Evolutionary conservation across 2,113 vertebrate species (phyloP).

Genomic region (Chelonoidis abingdonii): DNA sequence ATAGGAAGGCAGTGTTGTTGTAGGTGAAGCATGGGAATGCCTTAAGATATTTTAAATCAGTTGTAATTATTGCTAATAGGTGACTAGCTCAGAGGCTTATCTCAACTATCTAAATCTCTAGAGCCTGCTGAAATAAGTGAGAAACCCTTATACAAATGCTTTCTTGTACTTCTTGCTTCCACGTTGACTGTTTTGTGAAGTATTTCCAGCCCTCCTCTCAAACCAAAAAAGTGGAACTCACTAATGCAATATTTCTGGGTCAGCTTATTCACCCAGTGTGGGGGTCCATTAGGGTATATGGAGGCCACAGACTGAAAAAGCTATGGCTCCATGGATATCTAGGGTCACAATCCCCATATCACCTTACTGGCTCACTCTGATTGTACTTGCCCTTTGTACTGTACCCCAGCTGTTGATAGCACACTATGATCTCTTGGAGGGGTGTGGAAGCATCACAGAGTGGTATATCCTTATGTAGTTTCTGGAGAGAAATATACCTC

Average conservation of each 20-base stretch:
- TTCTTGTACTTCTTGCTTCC: not conserved
- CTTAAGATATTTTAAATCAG: not conserved
- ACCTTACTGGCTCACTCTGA: not conserved
- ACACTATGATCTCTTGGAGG: not conserved
- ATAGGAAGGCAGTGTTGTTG: not conserved
- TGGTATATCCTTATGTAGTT: not conserved
- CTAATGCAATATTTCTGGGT: not conserved
- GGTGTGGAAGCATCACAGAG: not conserved
- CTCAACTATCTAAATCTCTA: not conserved
- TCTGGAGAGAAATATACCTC: not conserved
- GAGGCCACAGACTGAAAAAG: not conserved
- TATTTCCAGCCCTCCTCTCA: not conserved
- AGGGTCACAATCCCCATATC: not conserved
- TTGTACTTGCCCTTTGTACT: not conserved
- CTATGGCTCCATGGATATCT: not conserved
- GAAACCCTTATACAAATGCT: not conserved
- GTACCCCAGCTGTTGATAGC: not conserved
- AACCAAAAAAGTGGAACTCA: not conserved
- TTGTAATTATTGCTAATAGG: not conserved
- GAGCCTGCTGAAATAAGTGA: not conserved
- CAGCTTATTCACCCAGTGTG: not conserved
- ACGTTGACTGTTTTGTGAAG: not conserved
- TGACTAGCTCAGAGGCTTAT: not conserved
- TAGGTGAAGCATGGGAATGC: not conserved
- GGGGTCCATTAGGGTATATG: not conserved